phyloP scores from a whole-genome alignment of 2,113 vertebrate species.

The Tachycineta bicolor region DNA sequence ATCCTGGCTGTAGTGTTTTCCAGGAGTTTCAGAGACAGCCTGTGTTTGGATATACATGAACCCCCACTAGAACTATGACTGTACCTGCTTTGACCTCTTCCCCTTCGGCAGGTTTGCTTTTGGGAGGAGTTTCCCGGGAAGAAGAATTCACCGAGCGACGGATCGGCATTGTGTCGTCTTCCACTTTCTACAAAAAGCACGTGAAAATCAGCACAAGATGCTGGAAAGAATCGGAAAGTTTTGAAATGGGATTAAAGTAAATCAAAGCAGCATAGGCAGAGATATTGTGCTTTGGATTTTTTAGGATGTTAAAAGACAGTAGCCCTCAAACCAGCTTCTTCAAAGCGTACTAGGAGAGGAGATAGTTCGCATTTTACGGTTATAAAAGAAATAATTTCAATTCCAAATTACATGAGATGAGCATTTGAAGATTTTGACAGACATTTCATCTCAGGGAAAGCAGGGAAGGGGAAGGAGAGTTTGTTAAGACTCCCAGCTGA shows the following conservation, averaged over 20 bases:
- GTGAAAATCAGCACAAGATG: constrained; percentile 12
- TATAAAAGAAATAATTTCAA: not conserved
- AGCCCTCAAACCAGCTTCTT: constrained; percentile 37
- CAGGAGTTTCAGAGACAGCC: not conserved
- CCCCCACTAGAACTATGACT: not conserved
- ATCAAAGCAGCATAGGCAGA: constrained; percentile 11
- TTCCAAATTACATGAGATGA: constrained; percentile 33
- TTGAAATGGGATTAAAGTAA: constrained; percentile 38
- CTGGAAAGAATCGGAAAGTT: not conserved
- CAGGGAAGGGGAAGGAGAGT: constrained; percentile 47
- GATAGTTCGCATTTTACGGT: constrained; percentile 6
- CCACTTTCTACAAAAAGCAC: constrained; percentile 64
- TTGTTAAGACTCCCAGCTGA: constrained; percentile 16
- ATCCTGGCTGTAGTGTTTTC: not conserved
- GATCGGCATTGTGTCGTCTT: constrained; percentile 89
- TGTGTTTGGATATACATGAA: fast-evolving
- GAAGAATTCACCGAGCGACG: constrained; percentile 87
- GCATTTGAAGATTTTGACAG: not conserved
- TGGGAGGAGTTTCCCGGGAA: constrained; percentile 85
- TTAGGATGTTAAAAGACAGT: not conserved
- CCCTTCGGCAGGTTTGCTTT: constrained; percentile 84
- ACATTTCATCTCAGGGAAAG: not conserved
- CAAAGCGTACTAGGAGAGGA: constrained; percentile 17
- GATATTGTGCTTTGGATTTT: constrained; percentile 30
- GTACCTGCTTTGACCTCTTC: constrained; percentile 79